These are phyloP conservation scores for Anastrepha ludens DNA, from an alignment of 1,140 invertebrate species.

Conservation along the genomic window DNA sequence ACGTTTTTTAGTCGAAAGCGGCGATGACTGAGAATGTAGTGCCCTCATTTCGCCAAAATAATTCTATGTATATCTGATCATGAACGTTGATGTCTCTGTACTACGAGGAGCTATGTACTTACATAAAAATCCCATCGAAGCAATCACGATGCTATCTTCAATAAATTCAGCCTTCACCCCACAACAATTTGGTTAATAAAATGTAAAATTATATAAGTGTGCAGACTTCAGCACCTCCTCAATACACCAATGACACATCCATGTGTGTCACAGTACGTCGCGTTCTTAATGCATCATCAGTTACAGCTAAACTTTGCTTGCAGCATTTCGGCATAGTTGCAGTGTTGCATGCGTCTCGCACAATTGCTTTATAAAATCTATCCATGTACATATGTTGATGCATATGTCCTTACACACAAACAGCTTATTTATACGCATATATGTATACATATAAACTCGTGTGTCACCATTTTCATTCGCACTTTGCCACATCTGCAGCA, in stretches of 20 bases:
- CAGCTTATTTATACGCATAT: neutral
- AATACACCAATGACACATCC: too few species aligned
- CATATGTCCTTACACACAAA: neutral
- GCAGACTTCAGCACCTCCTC: conserved; percentile 1
- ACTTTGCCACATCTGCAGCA: conserved; percentile 46
- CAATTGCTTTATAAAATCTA: neutral
- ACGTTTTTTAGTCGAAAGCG: too few species aligned
- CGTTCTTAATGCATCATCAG: conserved; percentile 45
- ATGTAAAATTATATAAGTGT: neutral
- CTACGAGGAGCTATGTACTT: too few species aligned
- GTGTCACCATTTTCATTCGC: conserved; percentile 36
- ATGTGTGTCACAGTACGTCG: neutral
- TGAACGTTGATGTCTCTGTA: too few species aligned
- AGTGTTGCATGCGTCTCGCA: neutral
- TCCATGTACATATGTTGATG: neutral
- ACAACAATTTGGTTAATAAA: too few species aligned
- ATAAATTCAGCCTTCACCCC: too few species aligned
- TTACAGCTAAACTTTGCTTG: conserved; percentile 39
- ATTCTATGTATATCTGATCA: too few species aligned
- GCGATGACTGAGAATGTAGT: too few species aligned
- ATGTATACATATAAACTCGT: neutral
- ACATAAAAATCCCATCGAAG: too few species aligned
- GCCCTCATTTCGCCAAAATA: too few species aligned
- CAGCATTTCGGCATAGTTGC: conserved; percentile 43
- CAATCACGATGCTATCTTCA: too few species aligned